Evolutionary conservation across 1,140 invertebrate species (phyloP), one percentile per base, ranked within the genome.

Genomic region (Scylla paramamosain): DNA sequence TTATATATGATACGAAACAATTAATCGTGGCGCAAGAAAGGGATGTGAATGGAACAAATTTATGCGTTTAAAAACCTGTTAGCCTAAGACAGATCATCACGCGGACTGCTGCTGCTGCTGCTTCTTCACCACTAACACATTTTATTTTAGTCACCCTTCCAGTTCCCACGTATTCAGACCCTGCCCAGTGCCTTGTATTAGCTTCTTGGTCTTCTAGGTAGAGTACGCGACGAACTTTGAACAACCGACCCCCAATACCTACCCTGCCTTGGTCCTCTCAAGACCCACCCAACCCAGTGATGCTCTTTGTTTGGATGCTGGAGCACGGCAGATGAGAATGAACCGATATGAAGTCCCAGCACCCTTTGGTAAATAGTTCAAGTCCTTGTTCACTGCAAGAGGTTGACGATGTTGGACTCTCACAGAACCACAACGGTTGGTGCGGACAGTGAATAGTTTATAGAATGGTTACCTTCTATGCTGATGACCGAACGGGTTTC

Each of bases 31-130:
- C 67, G 0, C 67, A 77, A 77, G 67, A 77, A 77, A n/a, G 3
- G 67, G 4, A 25, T n/a, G 67, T 77, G 67, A 77, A 77, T 77
- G 67, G 67, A 77, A n/a, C 67, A 77, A 8, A 77, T 77, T 25
- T 77, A 77, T 77, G 67, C 67, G 67, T 77, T 77, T 77, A 77
- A n/a, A n/a, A 77, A 77, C 67, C 67, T 77, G 67, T 77, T 77
- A 77, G 12, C 20, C 67, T 77, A 77, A 77, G 67, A 77, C 20
- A n/a, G 67, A 77, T 77, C 67, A 77, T 77, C 67, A 77, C 20
- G 12, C 67, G n/a, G n/a, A n/a, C 67, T 77, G 67, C 67, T 77
- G 67, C 52, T 16, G 52, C 10, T 59, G 67, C 52, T 16, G 52
- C 10, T 59, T 4, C 39, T 39, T 59, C 10, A 20, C 52, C 52